Evolutionary conservation across 2,888 invertebrate species (phyloP).

Genomic region (Nymphalis urticae): DNA sequence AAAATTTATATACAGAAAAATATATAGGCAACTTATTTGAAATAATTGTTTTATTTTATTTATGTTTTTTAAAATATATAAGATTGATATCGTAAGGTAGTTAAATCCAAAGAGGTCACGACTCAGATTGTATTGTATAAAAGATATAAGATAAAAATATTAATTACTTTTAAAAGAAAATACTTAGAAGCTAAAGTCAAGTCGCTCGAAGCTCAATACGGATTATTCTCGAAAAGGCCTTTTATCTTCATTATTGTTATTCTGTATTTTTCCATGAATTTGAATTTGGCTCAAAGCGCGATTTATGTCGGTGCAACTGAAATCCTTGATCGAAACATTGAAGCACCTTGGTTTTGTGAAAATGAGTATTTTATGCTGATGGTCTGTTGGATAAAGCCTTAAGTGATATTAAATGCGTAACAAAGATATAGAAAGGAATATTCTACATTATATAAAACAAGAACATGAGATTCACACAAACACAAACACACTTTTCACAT

Average conservation of each 20-base stretch:
- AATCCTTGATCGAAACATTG: constrained; percentile 60
- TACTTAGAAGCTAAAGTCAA: background rate
- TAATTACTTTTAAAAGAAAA: background rate
- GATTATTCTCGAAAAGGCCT: background rate
- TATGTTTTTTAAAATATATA: too few species aligned
- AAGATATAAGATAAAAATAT: background rate
- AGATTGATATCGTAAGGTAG: too few species aligned
- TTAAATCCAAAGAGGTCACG: too few species aligned
- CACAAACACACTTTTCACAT: too few species aligned
- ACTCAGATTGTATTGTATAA: too few species aligned
- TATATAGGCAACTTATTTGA: too few species aligned
- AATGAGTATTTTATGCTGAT: constrained; percentile 66
- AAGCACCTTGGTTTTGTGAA: constrained; percentile 53
- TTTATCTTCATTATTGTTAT: constrained; percentile 1
- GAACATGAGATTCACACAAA: too few species aligned
- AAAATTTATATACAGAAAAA: too few species aligned
- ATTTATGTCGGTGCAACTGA: constrained; percentile 58
- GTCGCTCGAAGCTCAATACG: background rate
- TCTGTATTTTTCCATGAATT: constrained; percentile 57
- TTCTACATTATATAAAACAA: background rate
- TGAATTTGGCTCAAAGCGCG: constrained; percentile 58
- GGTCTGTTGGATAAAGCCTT: constrained; percentile 18
- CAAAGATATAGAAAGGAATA: background rate
- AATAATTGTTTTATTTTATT: too few species aligned
- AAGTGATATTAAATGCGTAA: constrained; percentile 10